Evolutionary conservation across 1,140 invertebrate genomes (phyloP).

Genomic region (Scaptodrosophila lebanonensis): DNA sequence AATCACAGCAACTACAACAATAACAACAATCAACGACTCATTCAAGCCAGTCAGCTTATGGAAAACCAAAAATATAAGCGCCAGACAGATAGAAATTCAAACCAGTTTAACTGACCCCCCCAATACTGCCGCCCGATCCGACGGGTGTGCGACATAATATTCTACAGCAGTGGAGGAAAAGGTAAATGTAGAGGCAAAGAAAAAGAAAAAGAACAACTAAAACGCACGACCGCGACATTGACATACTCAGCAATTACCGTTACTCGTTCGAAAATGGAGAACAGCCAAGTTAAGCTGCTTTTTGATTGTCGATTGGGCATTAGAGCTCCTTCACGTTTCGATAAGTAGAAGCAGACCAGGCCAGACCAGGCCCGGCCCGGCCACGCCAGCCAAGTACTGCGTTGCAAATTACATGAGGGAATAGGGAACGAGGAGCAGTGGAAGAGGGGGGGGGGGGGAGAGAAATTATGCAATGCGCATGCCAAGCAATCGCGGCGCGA

Average conservation of each 20-base stretch:
- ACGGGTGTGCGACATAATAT: too few relatives aligned
- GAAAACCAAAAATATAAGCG: constrained; percentile 2
- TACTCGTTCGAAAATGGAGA: neutral
- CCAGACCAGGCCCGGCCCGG: too few relatives aligned
- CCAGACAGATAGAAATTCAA: constrained; percentile 21
- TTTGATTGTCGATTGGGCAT: neutral
- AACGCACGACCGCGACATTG: constrained; percentile 26
- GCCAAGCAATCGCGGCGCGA: neutral
- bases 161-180: neutral
- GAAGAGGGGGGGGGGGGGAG: neutral
- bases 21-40: too few relatives aligned
- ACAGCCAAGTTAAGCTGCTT: constrained; percentile 2
- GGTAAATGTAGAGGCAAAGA: constrained; percentile 22
- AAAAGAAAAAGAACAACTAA: neutral
- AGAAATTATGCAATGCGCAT: constrained; percentile 29
- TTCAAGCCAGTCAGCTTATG: constrained; percentile 25
- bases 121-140: neutral
- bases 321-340: neutral
- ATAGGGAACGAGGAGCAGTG: constrained; percentile 13
- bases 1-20: constrained; percentile 17
- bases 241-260: constrained; percentile 14
- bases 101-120: constrained; percentile 12
- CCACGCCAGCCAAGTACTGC: too few relatives aligned
- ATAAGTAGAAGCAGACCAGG: neutral
- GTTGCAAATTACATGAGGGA: too few relatives aligned